Conservation (phyloP, 23 tunicate species). For the Corella eumyota region DNA sequence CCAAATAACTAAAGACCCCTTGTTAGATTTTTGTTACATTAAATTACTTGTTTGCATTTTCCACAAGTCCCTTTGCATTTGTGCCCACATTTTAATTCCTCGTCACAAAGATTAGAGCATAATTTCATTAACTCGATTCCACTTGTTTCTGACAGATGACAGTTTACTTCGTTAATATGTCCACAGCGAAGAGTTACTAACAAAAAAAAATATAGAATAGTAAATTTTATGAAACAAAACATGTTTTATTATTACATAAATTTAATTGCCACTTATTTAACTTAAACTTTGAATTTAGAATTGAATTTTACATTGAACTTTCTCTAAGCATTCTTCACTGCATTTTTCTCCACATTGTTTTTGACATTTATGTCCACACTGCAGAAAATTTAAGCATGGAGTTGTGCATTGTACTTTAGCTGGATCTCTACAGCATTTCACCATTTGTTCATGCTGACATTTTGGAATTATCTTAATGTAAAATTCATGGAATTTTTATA, state of each 20-base stretch:
- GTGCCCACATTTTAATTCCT: conserved; percentile 58
- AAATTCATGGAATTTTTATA: too few species aligned
- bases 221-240: not conserved
- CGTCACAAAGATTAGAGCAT: conserved; percentile 49
- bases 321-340: conserved; percentile 2
- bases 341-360: conserved; percentile 23
- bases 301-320: conserved; percentile 7
- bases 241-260: not conserved
- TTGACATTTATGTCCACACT: conserved; percentile 42
- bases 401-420: conserved; percentile 13
- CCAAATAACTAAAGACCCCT: not conserved
- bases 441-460: conserved; percentile 31
- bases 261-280: not conserved
- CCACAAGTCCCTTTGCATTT: conserved; percentile 71
- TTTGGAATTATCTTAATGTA: conserved; percentile 27
- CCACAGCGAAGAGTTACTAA: conserved; percentile 36
- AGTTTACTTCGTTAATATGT: conserved; percentile 27
- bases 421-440: conserved; percentile 44
- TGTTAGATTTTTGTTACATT: not conserved
- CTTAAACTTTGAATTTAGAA: not conserved
- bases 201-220: not conserved
- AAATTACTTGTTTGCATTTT: conserved; percentile 46
- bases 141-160: conserved; percentile 9
- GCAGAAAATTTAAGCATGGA: conserved; percentile 24
- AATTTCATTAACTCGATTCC: too few species aligned